phyloP scores from a whole-genome alignment of 2,797 vertebrate genomes.

The Mareca penelope region DNA sequence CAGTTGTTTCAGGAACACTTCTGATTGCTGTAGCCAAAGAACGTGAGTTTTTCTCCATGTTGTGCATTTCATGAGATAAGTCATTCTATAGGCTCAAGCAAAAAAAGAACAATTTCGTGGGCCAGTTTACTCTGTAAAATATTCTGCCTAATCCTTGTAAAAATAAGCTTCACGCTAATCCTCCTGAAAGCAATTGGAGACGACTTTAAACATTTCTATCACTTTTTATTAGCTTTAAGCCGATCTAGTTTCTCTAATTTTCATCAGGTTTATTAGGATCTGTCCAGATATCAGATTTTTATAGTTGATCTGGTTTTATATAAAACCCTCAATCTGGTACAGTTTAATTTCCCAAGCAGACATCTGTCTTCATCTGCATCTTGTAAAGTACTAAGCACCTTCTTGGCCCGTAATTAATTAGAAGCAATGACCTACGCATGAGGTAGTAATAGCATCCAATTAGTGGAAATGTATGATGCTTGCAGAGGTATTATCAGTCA shows the following conservation, averaged over 20 bases:
- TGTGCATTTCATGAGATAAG: background rate
- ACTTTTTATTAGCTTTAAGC: slow-evolving; percentile 33
- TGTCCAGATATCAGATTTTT: slow-evolving; percentile 6
- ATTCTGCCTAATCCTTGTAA: slow-evolving; percentile 17
- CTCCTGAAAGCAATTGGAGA: slow-evolving; percentile 22
- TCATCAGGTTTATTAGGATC: slow-evolving; percentile 10
- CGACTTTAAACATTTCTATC: slow-evolving; percentile 26
- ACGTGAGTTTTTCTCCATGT: background rate
- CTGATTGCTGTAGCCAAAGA: background rate
- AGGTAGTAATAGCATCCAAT: slow-evolving; percentile 24
- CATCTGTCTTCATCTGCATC: background rate
- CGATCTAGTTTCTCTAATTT: slow-evolving; percentile 29
- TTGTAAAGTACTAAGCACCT: slow-evolving; percentile 25
- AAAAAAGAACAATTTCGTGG: background rate
- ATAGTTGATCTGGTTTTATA: slow-evolving; percentile 10
- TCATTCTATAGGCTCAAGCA: background rate
- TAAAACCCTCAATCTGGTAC: background rate
- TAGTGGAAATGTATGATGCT: slow-evolving; percentile 3
- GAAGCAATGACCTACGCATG: slow-evolving; percentile 1
- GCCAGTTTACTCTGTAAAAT: slow-evolving; percentile 16
- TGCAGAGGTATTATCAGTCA: background rate
- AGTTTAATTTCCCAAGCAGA: slow-evolving; percentile 40
- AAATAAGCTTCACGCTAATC: slow-evolving; percentile 41
- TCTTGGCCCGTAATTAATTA: slow-evolving; percentile 53
- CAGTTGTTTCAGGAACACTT: background rate